These are phyloP conservation scores for Agelaius tricolor DNA, from an alignment of 2,113 vertebrate genomes.

Conservation along the genomic window DNA sequence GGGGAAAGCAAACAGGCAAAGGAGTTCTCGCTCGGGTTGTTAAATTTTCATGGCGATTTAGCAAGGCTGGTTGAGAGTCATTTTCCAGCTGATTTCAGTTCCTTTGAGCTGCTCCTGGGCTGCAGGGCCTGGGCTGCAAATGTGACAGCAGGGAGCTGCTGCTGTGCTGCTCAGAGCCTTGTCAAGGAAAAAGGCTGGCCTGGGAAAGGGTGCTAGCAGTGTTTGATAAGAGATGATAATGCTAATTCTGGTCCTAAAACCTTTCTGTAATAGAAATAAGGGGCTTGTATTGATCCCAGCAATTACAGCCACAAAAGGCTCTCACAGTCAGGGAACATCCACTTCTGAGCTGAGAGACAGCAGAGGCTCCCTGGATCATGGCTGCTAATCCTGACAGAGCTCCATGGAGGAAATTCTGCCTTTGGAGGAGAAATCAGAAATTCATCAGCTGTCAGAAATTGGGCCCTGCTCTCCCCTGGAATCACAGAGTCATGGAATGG, in stretches of 20 bases:
- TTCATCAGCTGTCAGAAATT: not conserved
- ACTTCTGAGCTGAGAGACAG: not conserved
- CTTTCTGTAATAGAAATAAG: not conserved
- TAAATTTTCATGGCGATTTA: slow-evolving; percentile 47
- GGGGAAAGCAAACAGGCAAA: not conserved
- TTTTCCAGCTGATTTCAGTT: slow-evolving; percentile 47
- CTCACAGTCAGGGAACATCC: not conserved
- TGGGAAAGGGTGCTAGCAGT: not conserved
- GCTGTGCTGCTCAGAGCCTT: not conserved
- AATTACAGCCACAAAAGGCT: not conserved
- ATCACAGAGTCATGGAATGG: not conserved
- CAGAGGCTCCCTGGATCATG: not conserved
- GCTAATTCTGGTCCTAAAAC: not conserved
- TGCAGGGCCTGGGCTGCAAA: not conserved
- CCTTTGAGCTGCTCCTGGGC: not conserved
- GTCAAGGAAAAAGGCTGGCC: not conserved
- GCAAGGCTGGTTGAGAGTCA: not conserved
- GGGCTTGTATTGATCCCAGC: not conserved
- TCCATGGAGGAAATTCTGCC: not conserved
- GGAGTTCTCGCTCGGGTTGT: not conserved
- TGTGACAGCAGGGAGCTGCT: not conserved
- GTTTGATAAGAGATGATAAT: not conserved
- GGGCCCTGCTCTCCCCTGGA: accelerated
- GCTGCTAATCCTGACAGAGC: not conserved
- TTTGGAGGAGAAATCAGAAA: not conserved